Evolutionary conservation across 2,113 vertebrate species (phyloP).

Genomic region (Columbina picui): DNA sequence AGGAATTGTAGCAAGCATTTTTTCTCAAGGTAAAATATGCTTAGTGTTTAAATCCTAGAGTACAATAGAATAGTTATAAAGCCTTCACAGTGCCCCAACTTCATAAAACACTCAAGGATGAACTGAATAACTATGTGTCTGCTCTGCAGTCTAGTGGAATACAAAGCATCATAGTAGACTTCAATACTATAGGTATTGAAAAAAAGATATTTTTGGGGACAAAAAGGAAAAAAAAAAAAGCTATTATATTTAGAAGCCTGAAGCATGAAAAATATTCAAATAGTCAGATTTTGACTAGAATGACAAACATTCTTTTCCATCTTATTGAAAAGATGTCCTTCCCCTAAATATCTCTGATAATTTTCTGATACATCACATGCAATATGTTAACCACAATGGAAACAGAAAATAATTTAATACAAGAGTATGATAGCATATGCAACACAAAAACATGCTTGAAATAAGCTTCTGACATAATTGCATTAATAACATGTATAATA

Average conservation of each 20-base stretch:
- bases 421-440: background rate
- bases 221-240: background rate
- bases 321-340: conserved; percentile 30
- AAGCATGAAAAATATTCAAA: conserved; percentile 21
- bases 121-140: conserved; percentile 30
- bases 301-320: background rate
- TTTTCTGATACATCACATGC: background rate
- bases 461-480: background rate
- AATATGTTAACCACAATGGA: background rate
- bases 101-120: conserved; percentile 35
- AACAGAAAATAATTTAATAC: background rate
- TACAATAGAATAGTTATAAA: conserved; percentile 9
- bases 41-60: background rate
- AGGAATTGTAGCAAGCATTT: background rate
- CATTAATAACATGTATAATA: background rate
- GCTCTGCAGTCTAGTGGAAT: conserved; percentile 9
- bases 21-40: background rate
- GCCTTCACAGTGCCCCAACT: background rate
- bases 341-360: background rate
- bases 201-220: background rate
- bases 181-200: background rate
- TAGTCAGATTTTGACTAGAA: conserved; percentile 11
- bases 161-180: conserved; percentile 27
- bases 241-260: background rate
- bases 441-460: background rate